Evolutionary conservation across 2,797 vertebrate genomes (phyloP).

Genomic region (Triplophysa yarkandensis): DNA sequence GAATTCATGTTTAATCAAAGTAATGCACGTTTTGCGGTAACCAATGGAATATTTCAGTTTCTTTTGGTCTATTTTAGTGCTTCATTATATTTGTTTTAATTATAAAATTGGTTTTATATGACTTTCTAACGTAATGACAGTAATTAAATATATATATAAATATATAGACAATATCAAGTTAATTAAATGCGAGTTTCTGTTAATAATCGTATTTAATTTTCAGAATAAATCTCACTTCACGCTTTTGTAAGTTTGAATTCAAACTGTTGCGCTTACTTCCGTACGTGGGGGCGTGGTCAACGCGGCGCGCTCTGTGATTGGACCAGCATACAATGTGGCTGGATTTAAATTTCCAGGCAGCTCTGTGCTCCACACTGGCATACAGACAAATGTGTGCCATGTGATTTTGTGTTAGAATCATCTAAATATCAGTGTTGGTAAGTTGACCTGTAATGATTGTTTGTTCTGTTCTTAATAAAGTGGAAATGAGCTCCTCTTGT

Average conservation of each 20-base stretch:
- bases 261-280: neutral
- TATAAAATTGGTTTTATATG: too few species aligned
- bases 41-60: too few species aligned
- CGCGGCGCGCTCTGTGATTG: constrained; percentile 48
- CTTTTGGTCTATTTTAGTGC: too few species aligned
- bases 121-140: too few species aligned
- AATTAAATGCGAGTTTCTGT: too few species aligned
- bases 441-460: constrained; percentile 9
- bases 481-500: constrained; percentile 33
- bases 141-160: too few species aligned
- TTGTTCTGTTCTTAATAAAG: constrained; percentile 27
- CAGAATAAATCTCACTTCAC: neutral
- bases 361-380: neutral
- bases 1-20: too few species aligned
- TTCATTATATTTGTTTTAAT: too few species aligned
- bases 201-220: neutral
- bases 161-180: too few species aligned
- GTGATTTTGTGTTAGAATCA: constrained; percentile 1
- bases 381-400: constrained; percentile 6
- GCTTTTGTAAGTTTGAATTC: neutral
- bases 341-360: constrained; percentile 58
- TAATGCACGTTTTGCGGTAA: too few species aligned
- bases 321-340: constrained; percentile 17
- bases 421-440: constrained; percentile 32
- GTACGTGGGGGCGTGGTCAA: constrained; percentile 18